Base-by-base conservation (phyloP, 2,888 invertebrate species). In the Ceratothoa steindachneri region DNA sequence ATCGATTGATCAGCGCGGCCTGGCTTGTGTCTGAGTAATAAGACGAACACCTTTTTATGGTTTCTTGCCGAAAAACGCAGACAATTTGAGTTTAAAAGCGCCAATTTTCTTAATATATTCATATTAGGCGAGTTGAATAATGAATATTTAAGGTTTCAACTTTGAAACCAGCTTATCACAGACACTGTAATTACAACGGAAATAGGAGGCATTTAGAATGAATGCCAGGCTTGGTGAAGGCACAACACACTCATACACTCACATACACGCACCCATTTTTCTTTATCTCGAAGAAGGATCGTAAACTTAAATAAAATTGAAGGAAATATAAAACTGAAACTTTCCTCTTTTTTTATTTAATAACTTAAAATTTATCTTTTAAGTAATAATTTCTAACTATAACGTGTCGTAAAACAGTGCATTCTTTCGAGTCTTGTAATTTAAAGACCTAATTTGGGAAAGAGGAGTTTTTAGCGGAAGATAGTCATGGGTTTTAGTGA, bases 31-130 rank as follows among this genome's bases (percentile, higher is more conserved):
- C 41, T 22, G 51, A 41, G 27, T 68, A 68, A 68, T 68, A 31
- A 68, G 68, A 41, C 41, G 68, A 68, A 68, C 68, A 68, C 68
- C 68, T 68, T 27, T 68, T 68, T 41, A 68, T 68, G 68, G 41
- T 24, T 15, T 27, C 51, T 27, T 12, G 68, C 31, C 27, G 27
- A 68, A 68, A 68, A 41, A 15, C 41, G 41, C 41, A 41, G 41
- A 41, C 41, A 41, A 41, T 41, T 41, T 41, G 41, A 41, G 15
- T 15, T 41, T 41, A 41, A 41, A 41, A 41, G n/a, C 15, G 15
- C 41, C 41, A 41, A 41, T 41, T 41, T 41, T 15, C 7, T 41
- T 41, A 41, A 41, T 41, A 41, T 41, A 41, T 41, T 41, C 41
- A 41, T 41, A 41, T 41, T 41, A 41, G 41, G 41, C 5, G 41